Percentiles rank a stretch among this genome's conserved stretches.
Evolutionary conservation across 2,113 vertebrate genomes (phyloP).

Genomic region (Azemiops feae): DNA sequence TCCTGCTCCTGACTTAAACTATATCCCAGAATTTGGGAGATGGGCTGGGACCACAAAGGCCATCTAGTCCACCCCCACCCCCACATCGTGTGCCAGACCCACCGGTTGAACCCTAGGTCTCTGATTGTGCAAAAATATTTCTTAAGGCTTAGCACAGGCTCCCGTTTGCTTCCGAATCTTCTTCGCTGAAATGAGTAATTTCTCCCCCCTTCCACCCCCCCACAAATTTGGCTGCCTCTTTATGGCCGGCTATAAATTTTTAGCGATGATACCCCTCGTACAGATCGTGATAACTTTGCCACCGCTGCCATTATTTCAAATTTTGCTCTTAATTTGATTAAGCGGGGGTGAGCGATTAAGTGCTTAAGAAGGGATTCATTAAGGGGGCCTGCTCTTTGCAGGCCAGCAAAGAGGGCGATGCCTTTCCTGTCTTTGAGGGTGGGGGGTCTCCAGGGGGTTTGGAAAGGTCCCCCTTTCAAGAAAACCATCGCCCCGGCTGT

Average conservation of each 20-base stretch:
- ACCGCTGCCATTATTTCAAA: neutral
- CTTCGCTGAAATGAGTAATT: neutral
- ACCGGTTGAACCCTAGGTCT: neutral
- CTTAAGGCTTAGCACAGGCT: too few relatives aligned
- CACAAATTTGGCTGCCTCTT: neutral
- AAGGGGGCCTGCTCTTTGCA: accelerated
- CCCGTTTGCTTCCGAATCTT: neutral
- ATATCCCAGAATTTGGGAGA: too few relatives aligned
- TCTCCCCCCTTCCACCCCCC: neutral
- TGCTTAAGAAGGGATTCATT: neutral
- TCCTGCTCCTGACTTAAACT: neutral
- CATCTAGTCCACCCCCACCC: neutral
- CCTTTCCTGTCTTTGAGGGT: neutral
- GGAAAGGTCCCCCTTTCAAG: neutral
- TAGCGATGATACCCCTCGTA: neutral
- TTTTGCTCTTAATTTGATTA: constrained; percentile 31
- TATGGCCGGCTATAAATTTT: neutral
- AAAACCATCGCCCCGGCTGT: neutral
- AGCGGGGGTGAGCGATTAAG: neutral
- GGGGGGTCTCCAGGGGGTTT: neutral
- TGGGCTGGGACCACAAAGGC: neutral
- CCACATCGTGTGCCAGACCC: too few relatives aligned
- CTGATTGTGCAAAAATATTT: too few relatives aligned
- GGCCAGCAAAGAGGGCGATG: neutral
- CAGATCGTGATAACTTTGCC: neutral